A percentile compares a stretch with the other conserved stretches of the same genome.
Conservation (phyloP, 2,113 vertebrate species). For the Galeopterus variegatus region DNA sequence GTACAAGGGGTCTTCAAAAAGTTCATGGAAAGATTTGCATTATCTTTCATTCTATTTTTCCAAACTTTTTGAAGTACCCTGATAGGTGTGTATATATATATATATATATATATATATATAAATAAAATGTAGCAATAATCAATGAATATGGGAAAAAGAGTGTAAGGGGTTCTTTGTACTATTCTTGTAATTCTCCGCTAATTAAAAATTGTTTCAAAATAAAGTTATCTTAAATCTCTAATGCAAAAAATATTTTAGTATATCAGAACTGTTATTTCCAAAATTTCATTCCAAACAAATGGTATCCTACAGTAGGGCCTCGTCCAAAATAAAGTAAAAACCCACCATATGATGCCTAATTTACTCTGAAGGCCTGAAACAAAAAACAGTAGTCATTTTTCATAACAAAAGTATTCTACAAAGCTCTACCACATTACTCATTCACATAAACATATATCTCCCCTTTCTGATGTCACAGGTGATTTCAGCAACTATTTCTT, state of each 20-base stretch:
- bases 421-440: conserved; percentile 1
- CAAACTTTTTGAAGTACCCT: no score
- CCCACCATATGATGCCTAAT: neutral
- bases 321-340: conserved; percentile 17
- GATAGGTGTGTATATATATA: neutral
- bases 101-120: neutral
- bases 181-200: conserved; percentile 33
- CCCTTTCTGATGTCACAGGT: neutral
- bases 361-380: conserved; percentile 28
- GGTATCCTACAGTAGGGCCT: neutral
- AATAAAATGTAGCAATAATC: conserved; percentile 37
- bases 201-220: conserved; percentile 54
- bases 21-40: no score
- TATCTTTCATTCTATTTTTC: no score
- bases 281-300: conserved; percentile 50
- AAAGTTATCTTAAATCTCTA: conserved; percentile 23
- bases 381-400: conserved; percentile 49
- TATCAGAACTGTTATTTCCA: no score
- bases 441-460: conserved; percentile 34
- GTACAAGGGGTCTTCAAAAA: no score
- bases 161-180: conserved; percentile 15
- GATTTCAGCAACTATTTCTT: conserved; percentile 55
- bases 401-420: neutral
- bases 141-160: neutral
- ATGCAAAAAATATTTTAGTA: no score